Base-by-base conservation (phyloP, 2,888 invertebrate species). In the Tenthredo scrophulariae region DNA sequence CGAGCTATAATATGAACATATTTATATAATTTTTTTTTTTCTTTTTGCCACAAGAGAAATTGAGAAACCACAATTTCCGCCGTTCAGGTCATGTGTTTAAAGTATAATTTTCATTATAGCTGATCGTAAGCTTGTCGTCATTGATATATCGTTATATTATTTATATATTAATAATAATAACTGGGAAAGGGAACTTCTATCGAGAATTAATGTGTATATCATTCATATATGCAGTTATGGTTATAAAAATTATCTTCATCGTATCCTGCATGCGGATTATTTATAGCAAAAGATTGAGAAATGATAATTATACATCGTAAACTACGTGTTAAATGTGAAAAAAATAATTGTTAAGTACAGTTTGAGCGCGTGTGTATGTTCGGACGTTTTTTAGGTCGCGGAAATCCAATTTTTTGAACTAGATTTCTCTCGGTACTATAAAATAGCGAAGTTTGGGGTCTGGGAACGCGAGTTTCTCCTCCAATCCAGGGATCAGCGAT, bases 401-500 rank as follows among this genome's bases (percentile, higher is more conserved):
- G 62, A 80, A 62, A 80, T 62, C 80, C 62, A 62, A 80, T 80
- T 80, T 58, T 80, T n/a, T 1, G 9, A 26, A 62, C 22, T 10
- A 29, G 54, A 6, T 6, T 18, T 33, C 29, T 33, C 29, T 46
- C 9, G 6, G 50, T 18, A 29, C 22, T 70, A 50, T 83, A 67
- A 83, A 67, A 83, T 83, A 83, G 83, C 29, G 9, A 83, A 83
- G 83, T 83, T 67, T 65, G 83, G 83, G 67, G 62, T 62, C 70
- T 26, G 67, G 65, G 29, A 67, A 29, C n/a, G 83, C 18, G 29
- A 83, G 83, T 83, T 83, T 83, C 83, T 46, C 43, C 43, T 13
- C 46, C 43, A 67, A 83, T 67, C 83, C 83, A n/a, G 62, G 83
- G 65, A 83, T 83, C 83, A 83, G 83, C 26, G 83, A 83, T 83